Base-by-base conservation (phyloP, 1,140 invertebrate genomes). In the Acromyrmex echinatior region DNA sequence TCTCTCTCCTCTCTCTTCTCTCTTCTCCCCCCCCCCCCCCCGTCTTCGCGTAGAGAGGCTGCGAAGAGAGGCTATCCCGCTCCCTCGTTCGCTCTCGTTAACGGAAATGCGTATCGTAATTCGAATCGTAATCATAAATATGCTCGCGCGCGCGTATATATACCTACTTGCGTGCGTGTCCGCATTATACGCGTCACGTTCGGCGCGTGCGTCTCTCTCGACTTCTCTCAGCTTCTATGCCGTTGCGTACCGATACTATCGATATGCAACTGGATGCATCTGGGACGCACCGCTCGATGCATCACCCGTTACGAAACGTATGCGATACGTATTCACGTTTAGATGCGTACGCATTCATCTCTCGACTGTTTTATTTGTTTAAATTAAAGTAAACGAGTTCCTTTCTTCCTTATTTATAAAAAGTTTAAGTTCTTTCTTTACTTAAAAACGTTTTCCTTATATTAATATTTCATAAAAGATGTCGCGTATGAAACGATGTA, bases 41-140 rank as follows among this genome's bases (percentile, higher is more conserved):
- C 45, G n/a, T 70, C 14, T 7, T 16, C 63, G 18, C 39, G n/a
- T 1, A 25, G 25, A 25, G 25, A 25, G 25, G 25, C 25, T 39
- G 14, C 51, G 60, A 28, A 21, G 31, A 14, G 21, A 16, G 18
- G 18, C 31, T 16, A 21, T 28, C n/a, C 39, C 12, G 18, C 14
- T 18, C 35, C 45, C 18, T n/a, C 60, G 49, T 79, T 79, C 62
- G 51, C 68, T 74, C 73, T 86, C 81, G 86, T 87, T 87, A 87
- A 87, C 73, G 71, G 63, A 86, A 87, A 87, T 53, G 70, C 81
- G 73, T 86, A 78, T 86, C 73, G 71, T 62, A 68, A 87, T 77
- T 77, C 53, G 70, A 85, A 87, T 87, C 60, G 49, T 49, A 71
- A 51, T 25, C 70, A 49, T 87, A 87, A 87, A 87, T 73, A 71